Evolutionary conservation across 30 jellyfish, hydroid and myxozoan genomes (phyloP).

Genomic region (Turritopsis rubra): DNA sequence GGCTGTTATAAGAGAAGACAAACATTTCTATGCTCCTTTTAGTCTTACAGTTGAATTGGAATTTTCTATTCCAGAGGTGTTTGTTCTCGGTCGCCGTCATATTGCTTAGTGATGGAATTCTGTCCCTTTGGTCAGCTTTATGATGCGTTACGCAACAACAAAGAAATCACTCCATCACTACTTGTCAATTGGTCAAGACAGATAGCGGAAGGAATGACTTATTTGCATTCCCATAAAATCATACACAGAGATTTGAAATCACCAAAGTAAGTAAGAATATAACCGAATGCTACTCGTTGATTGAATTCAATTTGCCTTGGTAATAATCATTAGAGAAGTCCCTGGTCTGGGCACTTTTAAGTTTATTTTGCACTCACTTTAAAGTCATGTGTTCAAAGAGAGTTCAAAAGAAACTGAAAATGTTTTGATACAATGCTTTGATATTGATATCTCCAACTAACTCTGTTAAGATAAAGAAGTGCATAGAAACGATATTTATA

Average conservation of each 20-base stretch:
- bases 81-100: slow-evolving; percentile 78
- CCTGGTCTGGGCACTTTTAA: no score
- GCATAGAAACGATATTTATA: no score
- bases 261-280: slow-evolving; percentile 70
- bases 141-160: slow-evolving; percentile 85
- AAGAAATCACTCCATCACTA: slow-evolving; percentile 83
- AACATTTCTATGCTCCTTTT: background rate
- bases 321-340: no score
- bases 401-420: no score
- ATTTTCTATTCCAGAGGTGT: slow-evolving; percentile 69
- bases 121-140: slow-evolving; percentile 97
- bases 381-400: no score
- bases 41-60: background rate
- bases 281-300: background rate
- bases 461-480: background rate
- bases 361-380: no score
- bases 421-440: no score
- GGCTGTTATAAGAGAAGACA: no score
- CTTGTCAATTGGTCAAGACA: slow-evolving; percentile 96
- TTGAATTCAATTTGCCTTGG: background rate
- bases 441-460: no score
- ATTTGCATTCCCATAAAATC: slow-evolving; percentile 78
- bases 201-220: slow-evolving; percentile 98
- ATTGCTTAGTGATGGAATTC: slow-evolving; percentile 88
- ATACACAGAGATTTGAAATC: slow-evolving; percentile 95